Conservation (phyloP, 2,797 vertebrate species). For the Ctenopoma multispine region DNA sequence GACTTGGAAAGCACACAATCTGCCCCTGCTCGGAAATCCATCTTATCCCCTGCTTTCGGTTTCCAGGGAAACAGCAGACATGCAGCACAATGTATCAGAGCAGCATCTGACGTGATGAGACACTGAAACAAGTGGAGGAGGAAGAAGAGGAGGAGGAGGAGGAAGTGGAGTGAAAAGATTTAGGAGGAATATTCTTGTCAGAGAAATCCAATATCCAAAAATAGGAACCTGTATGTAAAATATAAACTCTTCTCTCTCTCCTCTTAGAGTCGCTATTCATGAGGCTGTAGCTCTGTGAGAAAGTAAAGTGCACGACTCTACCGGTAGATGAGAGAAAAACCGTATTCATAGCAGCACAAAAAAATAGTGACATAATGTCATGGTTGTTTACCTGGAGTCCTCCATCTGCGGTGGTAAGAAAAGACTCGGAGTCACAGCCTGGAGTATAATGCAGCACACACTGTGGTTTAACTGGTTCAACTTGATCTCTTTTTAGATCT, state of each 20-base stretch:
- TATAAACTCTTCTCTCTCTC: neutral
- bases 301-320: too few relatives aligned
- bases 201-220: conserved; percentile 39
- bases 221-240: conserved; percentile 23
- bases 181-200: conserved; percentile 30
- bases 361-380: too few relatives aligned
- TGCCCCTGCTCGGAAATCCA: conserved; percentile 35
- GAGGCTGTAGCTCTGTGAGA: too few relatives aligned
- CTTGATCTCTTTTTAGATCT: too few relatives aligned
- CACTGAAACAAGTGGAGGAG: conserved; percentile 23
- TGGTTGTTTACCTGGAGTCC: too few relatives aligned
- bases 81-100: conserved; percentile 43
- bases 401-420: too few relatives aligned
- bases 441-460: too few relatives aligned
- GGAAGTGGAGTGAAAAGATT: conserved; percentile 21
- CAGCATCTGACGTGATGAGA: conserved; percentile 48
- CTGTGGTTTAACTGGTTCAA: too few relatives aligned
- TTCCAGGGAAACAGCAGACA: conserved; percentile 74
- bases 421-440: too few relatives aligned
- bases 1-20: conserved; percentile 25
- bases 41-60: conserved; percentile 55
- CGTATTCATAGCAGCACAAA: too few relatives aligned
- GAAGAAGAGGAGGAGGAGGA: conserved; percentile 10
- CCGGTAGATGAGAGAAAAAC: too few relatives aligned
- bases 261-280: conserved; percentile 3